A percentile compares a stretch with the other conserved stretches of the same genome.
These are phyloP conservation scores for Helobdella robusta DNA, from an alignment of 2,888 invertebrate species.

Conservation along the genomic window DNA sequence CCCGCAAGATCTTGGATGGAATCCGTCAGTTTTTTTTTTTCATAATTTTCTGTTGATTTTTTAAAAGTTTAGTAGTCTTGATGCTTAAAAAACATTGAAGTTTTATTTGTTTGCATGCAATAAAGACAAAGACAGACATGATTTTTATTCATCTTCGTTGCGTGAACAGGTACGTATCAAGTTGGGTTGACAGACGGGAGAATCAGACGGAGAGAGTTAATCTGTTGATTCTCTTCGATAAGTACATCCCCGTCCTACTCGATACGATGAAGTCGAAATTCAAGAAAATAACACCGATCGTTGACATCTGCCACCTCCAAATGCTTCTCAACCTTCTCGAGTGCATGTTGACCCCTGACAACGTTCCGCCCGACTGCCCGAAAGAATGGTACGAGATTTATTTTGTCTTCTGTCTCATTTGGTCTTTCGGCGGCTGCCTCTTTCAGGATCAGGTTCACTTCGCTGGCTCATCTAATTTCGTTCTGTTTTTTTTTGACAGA, in stretches of 20 bases:
- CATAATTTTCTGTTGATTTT: background rate
- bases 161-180: constrained; percentile 65
- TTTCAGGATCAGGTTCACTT: constrained; percentile 71
- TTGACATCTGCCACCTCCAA: constrained; percentile 79
- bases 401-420: constrained; percentile 88
- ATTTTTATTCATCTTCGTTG: too few species aligned
- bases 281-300: constrained; percentile 88
- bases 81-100: background rate
- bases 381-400: constrained; percentile 91
- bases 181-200: constrained; percentile 56
- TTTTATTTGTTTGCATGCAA: too few species aligned
- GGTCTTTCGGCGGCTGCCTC: constrained; percentile 93
- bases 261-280: constrained; percentile 69
- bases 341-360: constrained; percentile 70
- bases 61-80: background rate
- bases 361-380: constrained; percentile 76
- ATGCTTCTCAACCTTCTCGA: constrained; percentile 83
- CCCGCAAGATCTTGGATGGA: constrained; percentile 88
- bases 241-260: constrained; percentile 82
- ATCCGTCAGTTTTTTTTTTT: constrained; percentile 60
- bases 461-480: too few species aligned
- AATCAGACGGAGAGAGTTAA: constrained; percentile 60
- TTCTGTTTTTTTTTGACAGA: too few species aligned
- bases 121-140: too few species aligned
- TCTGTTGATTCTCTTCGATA: constrained; percentile 85